Percentiles rank a stretch among this genome's conserved stretches.
These are phyloP conservation scores for Paradisaea rubra DNA, from an alignment of 2,113 vertebrate genomes.

Conservation along the genomic window DNA sequence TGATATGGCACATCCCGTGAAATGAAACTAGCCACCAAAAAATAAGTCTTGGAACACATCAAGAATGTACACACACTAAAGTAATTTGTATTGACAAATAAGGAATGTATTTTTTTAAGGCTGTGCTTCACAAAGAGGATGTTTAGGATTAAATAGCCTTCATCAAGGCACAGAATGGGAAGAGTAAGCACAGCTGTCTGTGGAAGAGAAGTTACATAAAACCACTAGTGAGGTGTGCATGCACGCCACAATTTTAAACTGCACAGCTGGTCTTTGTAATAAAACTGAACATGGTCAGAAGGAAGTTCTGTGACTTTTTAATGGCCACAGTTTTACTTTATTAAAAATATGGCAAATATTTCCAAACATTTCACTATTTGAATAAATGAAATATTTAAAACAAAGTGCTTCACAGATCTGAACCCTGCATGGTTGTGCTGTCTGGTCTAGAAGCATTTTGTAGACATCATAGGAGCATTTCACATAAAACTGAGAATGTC, in stretches of 20 bases:
- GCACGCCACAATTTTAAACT: conserved; percentile 71
- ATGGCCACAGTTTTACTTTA: conserved; percentile 71
- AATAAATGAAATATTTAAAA: conserved; percentile 61
- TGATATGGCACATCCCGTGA: conserved; percentile 79
- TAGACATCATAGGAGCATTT: conserved; percentile 72
- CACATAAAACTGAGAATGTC: conserved; percentile 74
- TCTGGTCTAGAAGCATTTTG: conserved; percentile 77
- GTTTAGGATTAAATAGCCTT: conserved; percentile 68
- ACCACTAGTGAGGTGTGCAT: conserved; percentile 77
- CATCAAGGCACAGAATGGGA: conserved; percentile 73
- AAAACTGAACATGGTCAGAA: conserved; percentile 60
- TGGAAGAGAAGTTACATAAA: conserved; percentile 67
- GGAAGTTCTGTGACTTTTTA: conserved; percentile 63
- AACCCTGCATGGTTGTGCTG: conserved; percentile 64
- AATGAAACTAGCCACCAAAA: conserved; percentile 70
- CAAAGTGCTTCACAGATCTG: conserved; percentile 75
- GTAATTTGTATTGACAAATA: conserved; percentile 75
- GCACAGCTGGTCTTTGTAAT: conserved; percentile 63
- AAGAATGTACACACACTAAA: conserved; percentile 68
- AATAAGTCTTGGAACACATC: conserved; percentile 55
- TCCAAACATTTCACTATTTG: conserved; percentile 66
- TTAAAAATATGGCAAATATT: conserved; percentile 71
- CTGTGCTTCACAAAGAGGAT: conserved; percentile 71
- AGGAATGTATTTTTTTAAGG: conserved; percentile 76
- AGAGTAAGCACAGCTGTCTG: conserved; percentile 69